phyloP scores from a whole-genome alignment of 2,797 vertebrate genomes.

The Pipistrellus kuhlii region DNA sequence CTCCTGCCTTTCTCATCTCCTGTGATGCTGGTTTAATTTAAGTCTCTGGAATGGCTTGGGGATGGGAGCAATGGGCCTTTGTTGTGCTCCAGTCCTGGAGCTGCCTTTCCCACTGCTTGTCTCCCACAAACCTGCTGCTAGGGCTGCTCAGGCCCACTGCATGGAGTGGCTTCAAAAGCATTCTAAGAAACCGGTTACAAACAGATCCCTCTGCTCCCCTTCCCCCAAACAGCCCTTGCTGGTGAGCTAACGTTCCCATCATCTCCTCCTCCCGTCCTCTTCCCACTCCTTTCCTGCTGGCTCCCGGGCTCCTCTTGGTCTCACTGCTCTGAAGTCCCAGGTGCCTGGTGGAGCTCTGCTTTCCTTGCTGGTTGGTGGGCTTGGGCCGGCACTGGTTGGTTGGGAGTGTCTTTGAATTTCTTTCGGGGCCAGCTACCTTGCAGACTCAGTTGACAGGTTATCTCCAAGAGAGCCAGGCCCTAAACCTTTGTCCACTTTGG shows the following conservation, averaged over 20 bases:
- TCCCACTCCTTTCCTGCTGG: conserved; percentile 25
- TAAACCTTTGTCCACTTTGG: not conserved
- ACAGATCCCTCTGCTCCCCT: not conserved
- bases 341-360: conserved; percentile 34
- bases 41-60: conserved; percentile 59
- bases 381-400: not conserved
- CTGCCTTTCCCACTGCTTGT: conserved; percentile 13
- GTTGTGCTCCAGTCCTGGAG: not conserved
- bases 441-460: not conserved
- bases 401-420: not conserved
- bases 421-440: not conserved
- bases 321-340: conserved; percentile 17
- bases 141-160: conserved; percentile 18
- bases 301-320: conserved; percentile 15
- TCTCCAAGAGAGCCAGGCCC: not conserved
- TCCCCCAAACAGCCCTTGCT: not conserved
- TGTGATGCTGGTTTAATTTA: conserved; percentile 71
- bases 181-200: not conserved
- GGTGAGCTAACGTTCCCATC: not conserved
- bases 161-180: conserved; percentile 30
- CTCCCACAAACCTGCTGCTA: not conserved
- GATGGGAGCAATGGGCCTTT: not conserved
- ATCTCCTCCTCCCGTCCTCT: not conserved
- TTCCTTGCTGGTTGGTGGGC: conserved; percentile 43
- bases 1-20: conserved; percentile 78